A percentile compares a stretch with the other conserved stretches of the same genome.
Conservation (phyloP, 2,888 invertebrate species). For the Lithophane semibrunnea region DNA sequence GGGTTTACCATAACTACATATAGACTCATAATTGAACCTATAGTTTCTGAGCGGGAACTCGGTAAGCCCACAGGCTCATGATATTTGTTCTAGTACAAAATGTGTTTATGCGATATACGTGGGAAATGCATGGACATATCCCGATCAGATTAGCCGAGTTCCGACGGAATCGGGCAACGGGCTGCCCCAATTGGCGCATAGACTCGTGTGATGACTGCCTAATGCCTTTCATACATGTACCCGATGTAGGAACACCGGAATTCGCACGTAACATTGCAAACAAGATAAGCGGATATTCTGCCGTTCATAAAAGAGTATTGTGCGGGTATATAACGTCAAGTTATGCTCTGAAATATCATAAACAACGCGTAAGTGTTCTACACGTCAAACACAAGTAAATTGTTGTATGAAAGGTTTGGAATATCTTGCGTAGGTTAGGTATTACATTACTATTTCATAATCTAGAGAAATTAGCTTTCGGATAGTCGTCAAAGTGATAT, state of each 20-base stretch:
- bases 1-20: constrained; percentile 6
- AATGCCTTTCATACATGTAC: constrained; percentile 36
- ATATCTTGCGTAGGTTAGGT: background rate
- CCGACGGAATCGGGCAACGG: constrained; percentile 8
- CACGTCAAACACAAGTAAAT: background rate
- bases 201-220: constrained; percentile 48
- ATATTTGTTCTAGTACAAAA: constrained; percentile 24
- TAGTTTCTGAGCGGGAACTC: background rate
- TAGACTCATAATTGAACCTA: constrained; percentile 15
- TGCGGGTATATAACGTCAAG: constrained; percentile 9
- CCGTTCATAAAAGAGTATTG: constrained; percentile 23
- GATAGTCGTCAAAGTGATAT: too few relatives aligned
- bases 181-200: constrained; percentile 40
- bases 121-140: constrained; percentile 45
- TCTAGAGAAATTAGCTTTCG: background rate
- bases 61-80: background rate
- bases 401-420: background rate
- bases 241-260: constrained; percentile 20
- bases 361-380: background rate
- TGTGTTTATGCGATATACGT: constrained; percentile 31
- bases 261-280: constrained; percentile 41
- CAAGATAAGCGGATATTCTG: constrained; percentile 41
- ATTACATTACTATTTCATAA: background rate
- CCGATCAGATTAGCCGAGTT: constrained; percentile 46
- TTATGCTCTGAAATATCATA: constrained; percentile 31